These are phyloP conservation scores for Marronus borbonicus DNA, from an alignment of 2,888 invertebrate genomes.

Conservation along the genomic window DNA sequence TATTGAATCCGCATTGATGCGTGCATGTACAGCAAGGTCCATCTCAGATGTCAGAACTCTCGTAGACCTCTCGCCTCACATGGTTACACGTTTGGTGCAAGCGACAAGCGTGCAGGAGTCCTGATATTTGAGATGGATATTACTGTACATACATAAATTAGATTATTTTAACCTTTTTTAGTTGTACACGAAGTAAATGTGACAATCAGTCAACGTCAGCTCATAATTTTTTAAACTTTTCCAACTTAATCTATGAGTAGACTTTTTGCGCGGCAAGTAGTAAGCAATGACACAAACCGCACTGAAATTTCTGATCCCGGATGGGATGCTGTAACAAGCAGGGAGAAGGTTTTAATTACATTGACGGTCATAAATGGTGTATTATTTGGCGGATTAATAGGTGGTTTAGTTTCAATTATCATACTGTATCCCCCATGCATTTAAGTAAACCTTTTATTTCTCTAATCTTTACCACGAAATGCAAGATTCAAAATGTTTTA, in stretches of 20 bases:
- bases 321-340: slow-evolving; percentile 2
- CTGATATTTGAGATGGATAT: too few species aligned
- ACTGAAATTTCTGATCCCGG: background rate
- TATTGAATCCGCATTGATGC: too few species aligned
- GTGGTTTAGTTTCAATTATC: slow-evolving; percentile 19
- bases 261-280: slow-evolving; percentile 5
- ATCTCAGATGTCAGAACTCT: too few species aligned
- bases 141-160: too few species aligned
- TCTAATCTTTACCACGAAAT: background rate
- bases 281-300: slow-evolving; percentile 21
- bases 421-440: background rate
- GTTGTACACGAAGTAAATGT: background rate
- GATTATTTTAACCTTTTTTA: too few species aligned
- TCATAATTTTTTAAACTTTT: background rate
- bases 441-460: background rate
- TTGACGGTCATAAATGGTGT: slow-evolving; percentile 11
- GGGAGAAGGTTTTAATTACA: slow-evolving; percentile 19
- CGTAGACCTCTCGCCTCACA: too few species aligned
- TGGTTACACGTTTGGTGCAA: too few species aligned
- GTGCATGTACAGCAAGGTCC: too few species aligned
- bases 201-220: background rate
- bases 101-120: too few species aligned
- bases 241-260: background rate
- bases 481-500: too few species aligned
- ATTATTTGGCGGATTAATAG: slow-evolving; percentile 17